Evolutionary conservation across 2,113 vertebrate species (phyloP).

Genomic region (Gavialis gangeticus): DNA sequence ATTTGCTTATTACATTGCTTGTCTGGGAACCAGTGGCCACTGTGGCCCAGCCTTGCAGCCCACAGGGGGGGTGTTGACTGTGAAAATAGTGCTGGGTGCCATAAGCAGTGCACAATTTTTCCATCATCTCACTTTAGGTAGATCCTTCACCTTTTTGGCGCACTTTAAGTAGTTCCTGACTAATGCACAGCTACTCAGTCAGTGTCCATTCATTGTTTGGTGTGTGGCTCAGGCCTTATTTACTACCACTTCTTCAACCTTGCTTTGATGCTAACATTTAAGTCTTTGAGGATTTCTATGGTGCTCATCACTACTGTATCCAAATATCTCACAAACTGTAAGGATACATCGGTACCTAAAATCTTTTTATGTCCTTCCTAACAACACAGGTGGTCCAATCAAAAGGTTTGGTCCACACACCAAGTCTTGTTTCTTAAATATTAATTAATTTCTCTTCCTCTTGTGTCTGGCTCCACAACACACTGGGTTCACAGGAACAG

Average conservation of each 20-base stretch:
- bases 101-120: too few species aligned
- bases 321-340: neutral
- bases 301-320: neutral
- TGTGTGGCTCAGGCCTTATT: neutral
- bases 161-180: neutral
- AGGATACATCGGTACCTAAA: too few species aligned
- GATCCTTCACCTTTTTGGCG: too few species aligned
- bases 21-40: too few species aligned
- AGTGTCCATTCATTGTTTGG: neutral
- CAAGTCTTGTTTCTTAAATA: too few species aligned
- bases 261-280: neutral
- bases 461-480: fast-evolving
- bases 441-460: neutral
- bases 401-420: too few species aligned
- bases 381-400: too few species aligned
- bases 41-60: too few species aligned
- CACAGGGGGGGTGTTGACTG: too few species aligned
- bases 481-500: fast-evolving
- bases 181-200: neutral
- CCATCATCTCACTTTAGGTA: too few species aligned
- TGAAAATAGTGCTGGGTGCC: too few species aligned
- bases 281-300: neutral
- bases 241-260: neutral
- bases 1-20: neutral
- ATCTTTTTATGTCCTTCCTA: too few species aligned